Conservation (phyloP, 2,113 vertebrate species). For the Columbina picui region DNA sequence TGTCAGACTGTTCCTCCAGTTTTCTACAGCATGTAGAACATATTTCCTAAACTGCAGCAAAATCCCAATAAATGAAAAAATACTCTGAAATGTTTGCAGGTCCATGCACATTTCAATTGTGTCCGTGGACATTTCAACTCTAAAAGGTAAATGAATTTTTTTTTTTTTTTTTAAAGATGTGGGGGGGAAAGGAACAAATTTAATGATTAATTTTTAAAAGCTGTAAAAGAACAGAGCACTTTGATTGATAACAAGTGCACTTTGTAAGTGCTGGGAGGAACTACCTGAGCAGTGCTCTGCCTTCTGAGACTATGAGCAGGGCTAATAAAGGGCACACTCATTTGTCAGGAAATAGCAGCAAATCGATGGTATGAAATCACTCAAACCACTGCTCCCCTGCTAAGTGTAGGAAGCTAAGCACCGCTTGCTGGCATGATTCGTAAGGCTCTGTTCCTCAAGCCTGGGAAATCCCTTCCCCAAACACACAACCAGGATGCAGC, state of each 20-base stretch:
- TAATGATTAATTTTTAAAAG: neutral
- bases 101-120: neutral
- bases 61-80: neutral
- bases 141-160: neutral
- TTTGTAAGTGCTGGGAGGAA: neutral
- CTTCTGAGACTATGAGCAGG: neutral
- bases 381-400: neutral
- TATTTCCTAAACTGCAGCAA: neutral
- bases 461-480: neutral
- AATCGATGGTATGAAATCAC: neutral
- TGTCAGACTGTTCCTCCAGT: neutral
- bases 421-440: rapidly evolving
- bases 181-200: neutral
- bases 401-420: neutral
- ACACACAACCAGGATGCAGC: neutral
- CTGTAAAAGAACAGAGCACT: neutral
- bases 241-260: neutral
- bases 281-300: neutral
- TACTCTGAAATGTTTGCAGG: neutral
- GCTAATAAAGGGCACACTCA: neutral
- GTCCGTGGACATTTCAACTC: neutral
- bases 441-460: neutral
- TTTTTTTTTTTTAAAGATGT: neutral
- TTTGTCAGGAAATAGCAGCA: neutral
- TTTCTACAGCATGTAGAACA: neutral